Base-by-base conservation (phyloP, 2,888 invertebrate species). In the Agrochola macilenta region DNA sequence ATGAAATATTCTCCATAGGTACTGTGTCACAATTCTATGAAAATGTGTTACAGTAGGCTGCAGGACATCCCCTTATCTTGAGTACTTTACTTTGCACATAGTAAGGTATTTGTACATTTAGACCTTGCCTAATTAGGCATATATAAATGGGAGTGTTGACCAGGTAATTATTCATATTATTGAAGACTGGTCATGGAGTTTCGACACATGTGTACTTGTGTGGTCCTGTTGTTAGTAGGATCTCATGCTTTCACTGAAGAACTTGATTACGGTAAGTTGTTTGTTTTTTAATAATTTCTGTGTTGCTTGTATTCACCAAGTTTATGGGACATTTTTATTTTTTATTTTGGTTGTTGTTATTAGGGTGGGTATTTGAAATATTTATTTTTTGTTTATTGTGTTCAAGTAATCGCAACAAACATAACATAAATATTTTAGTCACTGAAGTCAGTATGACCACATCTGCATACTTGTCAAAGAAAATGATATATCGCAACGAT, bases 401-500 rank as follows among this genome's bases (percentile, higher is more conserved):
- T 49, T 57, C 65, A 65, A 39, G 70, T 43, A 46, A 57, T 12
- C 17, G 20, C 49, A 26, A 5, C 30, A 72, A 12, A 54, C 49
- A 68, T 17, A 60, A 30, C n/a, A 58, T 4, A 30, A 64, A 52
- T 46, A 35, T 76, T 43, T 58, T 52, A 23, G 75, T 35, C n/a
- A 57, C 49, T 26, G 9, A 75, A 76, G 64, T 78, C 76, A 65
- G 52, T 52, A 46, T 66, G 69, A 84, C 52, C 88, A 65, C 86
- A 88, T 88, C 87, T 88, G 88, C 81, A 82, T 75, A 78, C 69
- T 75, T 86, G 85, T 86, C 87, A 81, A 80, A 57, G 63, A 76
- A 82, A 82, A 76, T 88, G 88, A 89, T 86, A 69, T 84, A 89
- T 87, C 78, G 76, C 68, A 75, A 73, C 84, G 78, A 81, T 85